Conservation (phyloP, 2,797 vertebrate genomes). For the Gymnothorax reevesii region DNA sequence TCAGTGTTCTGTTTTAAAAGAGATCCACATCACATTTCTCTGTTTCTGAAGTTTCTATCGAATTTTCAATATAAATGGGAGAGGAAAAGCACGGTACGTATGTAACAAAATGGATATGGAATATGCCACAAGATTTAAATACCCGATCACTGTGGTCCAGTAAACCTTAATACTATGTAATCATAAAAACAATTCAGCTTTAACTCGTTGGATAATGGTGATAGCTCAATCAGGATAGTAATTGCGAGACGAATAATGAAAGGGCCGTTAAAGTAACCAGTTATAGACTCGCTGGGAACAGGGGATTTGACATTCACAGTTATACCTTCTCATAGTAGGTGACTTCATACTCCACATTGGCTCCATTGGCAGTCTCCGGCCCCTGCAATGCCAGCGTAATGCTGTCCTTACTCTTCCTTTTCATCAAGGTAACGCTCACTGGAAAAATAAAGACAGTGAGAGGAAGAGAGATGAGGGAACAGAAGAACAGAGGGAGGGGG, state of each 20-base stretch:
- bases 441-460: slow-evolving; percentile 13
- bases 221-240: slow-evolving; percentile 46
- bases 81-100: neutral
- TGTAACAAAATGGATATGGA: slow-evolving; percentile 4
- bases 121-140: neutral
- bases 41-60: neutral
- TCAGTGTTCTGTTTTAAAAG: neutral
- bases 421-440: slow-evolving; percentile 82
- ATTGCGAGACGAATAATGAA: slow-evolving; percentile 50
- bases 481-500: slow-evolving; percentile 25
- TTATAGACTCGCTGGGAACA: slow-evolving; percentile 40
- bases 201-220: neutral
- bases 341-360: slow-evolving; percentile 81
- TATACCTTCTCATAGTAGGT: slow-evolving; percentile 83
- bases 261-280: slow-evolving; percentile 6
- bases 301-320: slow-evolving; percentile 43
- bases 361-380: slow-evolving; percentile 75
- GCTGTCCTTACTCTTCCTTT: slow-evolving; percentile 81
- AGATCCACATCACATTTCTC: neutral
- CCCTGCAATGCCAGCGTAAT: slow-evolving; percentile 83
- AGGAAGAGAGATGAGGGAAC: slow-evolving; percentile 46
- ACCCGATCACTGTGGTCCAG: neutral
- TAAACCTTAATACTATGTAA: slow-evolving; percentile 17
- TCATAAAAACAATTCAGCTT: slow-evolving; percentile 46
- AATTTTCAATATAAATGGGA: neutral